phyloP scores from a whole-genome alignment of 2,113 vertebrate genomes.

The Cranoglanis bouderius region DNA sequence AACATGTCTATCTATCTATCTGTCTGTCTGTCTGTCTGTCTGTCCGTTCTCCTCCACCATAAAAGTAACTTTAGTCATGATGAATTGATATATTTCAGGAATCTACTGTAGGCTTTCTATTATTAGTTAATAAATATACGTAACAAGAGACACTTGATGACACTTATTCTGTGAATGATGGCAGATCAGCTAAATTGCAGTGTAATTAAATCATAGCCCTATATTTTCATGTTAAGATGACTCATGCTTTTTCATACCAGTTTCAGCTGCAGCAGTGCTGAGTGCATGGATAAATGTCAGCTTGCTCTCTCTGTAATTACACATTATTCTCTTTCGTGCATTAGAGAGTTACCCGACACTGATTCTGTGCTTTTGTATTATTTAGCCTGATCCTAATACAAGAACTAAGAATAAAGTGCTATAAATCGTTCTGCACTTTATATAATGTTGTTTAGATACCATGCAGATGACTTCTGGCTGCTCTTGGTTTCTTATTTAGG shows the following conservation, averaged over 20 bases:
- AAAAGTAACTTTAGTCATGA: background rate
- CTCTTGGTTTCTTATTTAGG: background rate
- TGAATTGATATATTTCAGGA: background rate
- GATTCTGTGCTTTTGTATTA: constrained; percentile 20
- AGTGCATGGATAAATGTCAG: constrained; percentile 39
- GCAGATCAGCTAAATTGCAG: constrained; percentile 26
- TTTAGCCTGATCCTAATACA: constrained; percentile 18
- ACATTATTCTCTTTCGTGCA: constrained; percentile 38
- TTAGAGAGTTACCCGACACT: constrained; percentile 23
- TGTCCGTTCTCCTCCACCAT: background rate
- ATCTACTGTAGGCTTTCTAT: constrained; percentile 11
- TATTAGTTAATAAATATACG: constrained; percentile 11
- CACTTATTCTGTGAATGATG: constrained; percentile 22
- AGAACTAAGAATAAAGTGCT: background rate
- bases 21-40: background rate
- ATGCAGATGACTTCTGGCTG: constrained; percentile 7
- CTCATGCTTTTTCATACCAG: constrained; percentile 29
- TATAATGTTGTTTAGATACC: background rate
- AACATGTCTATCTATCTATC: background rate
- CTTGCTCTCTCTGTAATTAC: constrained; percentile 44
- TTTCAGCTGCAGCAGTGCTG: constrained; percentile 26
- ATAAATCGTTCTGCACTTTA: constrained; percentile 3
- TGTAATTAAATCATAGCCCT: constrained; percentile 34
- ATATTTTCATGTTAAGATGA: constrained; percentile 45
- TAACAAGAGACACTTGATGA: constrained; percentile 31